Percentiles rank a stretch among this genome's conserved stretches.
Conservation (phyloP, 1,140 invertebrate species). For the Drosophila nebulosa region DNA sequence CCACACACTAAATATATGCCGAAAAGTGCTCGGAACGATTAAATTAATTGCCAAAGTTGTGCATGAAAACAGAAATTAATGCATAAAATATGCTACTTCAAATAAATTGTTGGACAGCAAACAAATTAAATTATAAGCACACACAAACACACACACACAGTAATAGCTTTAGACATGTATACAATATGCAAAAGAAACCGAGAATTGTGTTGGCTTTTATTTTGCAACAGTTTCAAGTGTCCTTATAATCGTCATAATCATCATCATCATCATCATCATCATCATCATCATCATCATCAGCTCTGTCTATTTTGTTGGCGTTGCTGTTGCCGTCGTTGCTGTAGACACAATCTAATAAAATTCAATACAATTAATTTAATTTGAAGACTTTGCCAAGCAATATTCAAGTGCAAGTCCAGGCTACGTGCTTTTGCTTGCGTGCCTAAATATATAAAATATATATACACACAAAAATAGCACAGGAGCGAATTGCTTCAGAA, state of each 20-base stretch:
- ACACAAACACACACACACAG: constrained; percentile 9
- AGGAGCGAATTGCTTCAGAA: not conserved
- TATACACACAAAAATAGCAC: constrained; percentile 6
- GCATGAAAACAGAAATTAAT: constrained; percentile 46
- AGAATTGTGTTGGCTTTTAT: not conserved
- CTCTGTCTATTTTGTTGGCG: constrained; percentile 39
- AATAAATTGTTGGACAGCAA: constrained; percentile 49
- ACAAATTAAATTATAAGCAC: constrained; percentile 68
- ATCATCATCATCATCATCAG: not conserved
- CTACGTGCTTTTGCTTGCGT: constrained; percentile 52
- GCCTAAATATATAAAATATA: constrained; percentile 36
- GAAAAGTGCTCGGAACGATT: constrained; percentile 35
- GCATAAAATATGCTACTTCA: constrained; percentile 55
- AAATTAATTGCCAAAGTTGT: constrained; percentile 65
- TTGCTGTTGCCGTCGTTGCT: constrained; percentile 36
- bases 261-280: not conserved
- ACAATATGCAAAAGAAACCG: constrained; percentile 32
- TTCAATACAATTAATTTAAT: constrained; percentile 77
- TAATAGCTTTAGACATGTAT: constrained; percentile 26
- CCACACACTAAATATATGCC: not conserved
- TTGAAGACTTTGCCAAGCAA: constrained; percentile 50
- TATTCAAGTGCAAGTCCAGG: constrained; percentile 54
- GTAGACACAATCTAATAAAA: constrained; percentile 69
- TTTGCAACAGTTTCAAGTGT: constrained; percentile 6
- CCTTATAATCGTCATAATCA: not conserved